A percentile compares a stretch with the other conserved stretches of the same genome.
Conservation (phyloP, 2,888 invertebrate species). For the Apotomis capreana region DNA sequence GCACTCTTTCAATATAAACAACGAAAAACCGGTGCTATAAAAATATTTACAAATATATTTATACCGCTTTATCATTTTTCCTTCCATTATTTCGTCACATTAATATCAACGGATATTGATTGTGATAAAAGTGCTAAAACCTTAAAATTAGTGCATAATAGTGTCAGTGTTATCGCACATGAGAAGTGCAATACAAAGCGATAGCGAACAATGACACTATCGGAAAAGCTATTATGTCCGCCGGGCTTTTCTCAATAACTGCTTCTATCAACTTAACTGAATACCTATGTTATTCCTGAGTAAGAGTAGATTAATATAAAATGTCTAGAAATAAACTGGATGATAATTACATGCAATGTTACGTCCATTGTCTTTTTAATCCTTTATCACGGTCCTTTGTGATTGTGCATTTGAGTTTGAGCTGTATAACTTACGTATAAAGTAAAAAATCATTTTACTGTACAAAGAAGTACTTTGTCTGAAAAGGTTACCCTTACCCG, state of each 20-base stretch:
- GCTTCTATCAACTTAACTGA: neutral
- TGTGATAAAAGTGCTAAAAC: neutral
- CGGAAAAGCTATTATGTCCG: slow-evolving; percentile 53
- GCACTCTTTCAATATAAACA: too few relatives aligned
- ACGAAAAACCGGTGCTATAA: too few relatives aligned
- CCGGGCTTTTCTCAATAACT: slow-evolving; percentile 48
- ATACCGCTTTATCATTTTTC: neutral
- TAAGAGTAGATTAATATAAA: neutral
- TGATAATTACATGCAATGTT: neutral
- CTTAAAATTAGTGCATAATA: neutral
- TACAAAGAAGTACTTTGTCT: neutral
- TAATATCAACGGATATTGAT: neutral
- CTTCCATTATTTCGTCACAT: neutral
- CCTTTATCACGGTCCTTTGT: slow-evolving; percentile 11
- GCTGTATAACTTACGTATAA: too few relatives aligned
- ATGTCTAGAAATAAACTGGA: neutral
- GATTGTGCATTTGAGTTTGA: neutral
- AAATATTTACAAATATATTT: too few relatives aligned
- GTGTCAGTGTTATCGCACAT: slow-evolving; percentile 34
- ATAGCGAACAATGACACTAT: slow-evolving; percentile 58
- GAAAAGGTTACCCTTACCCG: neutral
- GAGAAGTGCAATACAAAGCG: slow-evolving; percentile 48
- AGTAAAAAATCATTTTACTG: neutral
- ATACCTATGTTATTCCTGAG: neutral
- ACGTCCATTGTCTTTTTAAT: neutral